Percentiles rank a stretch among this genome's conserved stretches.
Evolutionary conservation across 2,113 vertebrate genomes (phyloP).

Genomic region (Cyphomyrus plagiostoma): DNA sequence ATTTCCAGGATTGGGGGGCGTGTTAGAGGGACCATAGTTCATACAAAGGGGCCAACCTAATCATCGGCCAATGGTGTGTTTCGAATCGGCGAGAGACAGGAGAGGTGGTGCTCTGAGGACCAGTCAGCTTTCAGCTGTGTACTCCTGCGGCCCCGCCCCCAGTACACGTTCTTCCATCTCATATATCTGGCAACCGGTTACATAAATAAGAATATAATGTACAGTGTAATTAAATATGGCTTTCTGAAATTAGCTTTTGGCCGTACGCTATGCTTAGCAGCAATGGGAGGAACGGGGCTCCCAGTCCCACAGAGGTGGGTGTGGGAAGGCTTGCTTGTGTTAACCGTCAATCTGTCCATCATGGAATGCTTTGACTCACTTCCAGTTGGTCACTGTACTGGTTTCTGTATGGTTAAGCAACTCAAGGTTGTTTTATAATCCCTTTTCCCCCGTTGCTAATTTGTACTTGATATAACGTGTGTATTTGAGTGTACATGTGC

Average conservation of each 20-base stretch:
- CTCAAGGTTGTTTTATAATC: not conserved
- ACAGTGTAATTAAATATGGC: not conserved
- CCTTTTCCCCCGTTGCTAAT: not conserved
- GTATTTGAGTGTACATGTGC: not conserved
- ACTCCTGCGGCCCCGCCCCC: not conserved
- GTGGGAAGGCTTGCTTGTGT: not conserved
- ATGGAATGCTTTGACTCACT: not conserved
- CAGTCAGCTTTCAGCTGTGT: not conserved
- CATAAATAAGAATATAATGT: not conserved
- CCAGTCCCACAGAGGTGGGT: not conserved
- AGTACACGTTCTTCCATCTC: not conserved
- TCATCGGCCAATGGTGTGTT: not conserved
- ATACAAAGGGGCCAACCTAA: not conserved
- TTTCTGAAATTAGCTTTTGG: not conserved
- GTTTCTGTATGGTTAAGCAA: not conserved
- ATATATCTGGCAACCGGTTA: not conserved
- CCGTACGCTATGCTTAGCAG: not conserved
- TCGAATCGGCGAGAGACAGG: not conserved
- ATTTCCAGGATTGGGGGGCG: not conserved
- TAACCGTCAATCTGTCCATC: not conserved
- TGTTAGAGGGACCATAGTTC: not conserved
- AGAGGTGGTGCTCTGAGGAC: not conserved
- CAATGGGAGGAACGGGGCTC: not conserved
- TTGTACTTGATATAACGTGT: not conserved
- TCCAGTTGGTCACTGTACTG: not conserved